Evolutionary conservation across 2,113 vertebrate species (phyloP).

Genomic region (Myrmecophaga tridactyla): DNA sequence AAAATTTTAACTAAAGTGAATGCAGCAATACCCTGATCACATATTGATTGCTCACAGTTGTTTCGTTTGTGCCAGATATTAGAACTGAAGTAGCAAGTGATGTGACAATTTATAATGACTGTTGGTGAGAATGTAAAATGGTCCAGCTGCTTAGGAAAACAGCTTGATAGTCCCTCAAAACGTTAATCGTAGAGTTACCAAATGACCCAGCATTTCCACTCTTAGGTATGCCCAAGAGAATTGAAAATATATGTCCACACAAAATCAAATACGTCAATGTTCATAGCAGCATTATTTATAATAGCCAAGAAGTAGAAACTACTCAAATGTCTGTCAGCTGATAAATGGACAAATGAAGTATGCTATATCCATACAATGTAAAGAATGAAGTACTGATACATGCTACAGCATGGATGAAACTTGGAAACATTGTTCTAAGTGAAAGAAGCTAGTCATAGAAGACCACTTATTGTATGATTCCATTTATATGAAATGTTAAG

Average conservation of each 20-base stretch:
- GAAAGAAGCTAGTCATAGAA: neutral
- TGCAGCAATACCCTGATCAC: neutral
- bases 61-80: constrained; percentile 26
- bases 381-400: neutral
- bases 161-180: neutral
- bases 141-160: neutral
- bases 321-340: neutral
- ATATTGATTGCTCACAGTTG: neutral
- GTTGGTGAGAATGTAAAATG: too few relatives aligned
- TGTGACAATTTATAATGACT: neutral
- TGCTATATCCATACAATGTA: neutral
- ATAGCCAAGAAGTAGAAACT: neutral
- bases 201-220: too few relatives aligned
- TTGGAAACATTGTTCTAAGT: neutral
- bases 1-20: neutral
- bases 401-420: neutral
- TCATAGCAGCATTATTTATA: neutral
- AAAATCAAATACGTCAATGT: neutral
- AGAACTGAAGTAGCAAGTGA: neutral
- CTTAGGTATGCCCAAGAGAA: too few relatives aligned
- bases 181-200: too few relatives aligned
- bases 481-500: too few relatives aligned
- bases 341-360: neutral
- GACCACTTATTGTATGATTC: neutral
- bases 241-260: too few relatives aligned